Base-by-base conservation (phyloP, 2,113 vertebrate species). In the Hippocampus guttulatus region DNA sequence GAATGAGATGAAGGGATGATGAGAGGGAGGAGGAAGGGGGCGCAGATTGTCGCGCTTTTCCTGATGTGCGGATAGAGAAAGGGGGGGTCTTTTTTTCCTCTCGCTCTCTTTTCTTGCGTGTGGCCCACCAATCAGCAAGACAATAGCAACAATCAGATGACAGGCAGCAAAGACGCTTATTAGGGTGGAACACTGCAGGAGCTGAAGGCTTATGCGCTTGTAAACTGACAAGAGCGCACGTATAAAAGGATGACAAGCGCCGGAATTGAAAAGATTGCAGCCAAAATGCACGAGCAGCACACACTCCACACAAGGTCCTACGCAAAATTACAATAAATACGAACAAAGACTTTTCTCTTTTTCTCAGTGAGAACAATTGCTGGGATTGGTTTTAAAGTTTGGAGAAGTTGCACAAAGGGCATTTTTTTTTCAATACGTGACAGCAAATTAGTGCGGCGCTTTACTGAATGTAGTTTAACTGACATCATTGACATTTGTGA, bases 141-240 rank as follows among this genome's bases (percentile, higher is more conserved):
- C 90, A 93, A 93, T 91, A 74, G 85, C 78, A 73, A 84, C 89
- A 92, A 92, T 92, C 91, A 91, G 81, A 85, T 83, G 88, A 75
- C 71, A 86, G 84, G 80, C 83, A 82, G 88, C 79, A 43, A 82
- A 84, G 86, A 73, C 78, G 87, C 84, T 85, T 90, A 85, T 91
- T 85, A 87, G 83, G 85, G 84, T 76, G 76, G 77, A 84, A 81
- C 82, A 69, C 69, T 62, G 69, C 60, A 54, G 70, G 78, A 63
- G 83, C 83, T 85, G 83, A 65, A 68, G 79, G 77, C 82, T 84
- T 79, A 83, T 64, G 77, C 71, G 80, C 81, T 74, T 86, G 85
- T 76, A 71, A 69, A 62, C 41, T 68, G 69, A 57, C 57, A 70
- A 38, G 55, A 68, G 70, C 40, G 73, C 33, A 47, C 74, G 74